Percentiles rank a stretch among this genome's conserved stretches.
These are phyloP conservation scores for Villa cingulata DNA, from an alignment of 2,888 invertebrate species.

Conservation along the genomic window DNA sequence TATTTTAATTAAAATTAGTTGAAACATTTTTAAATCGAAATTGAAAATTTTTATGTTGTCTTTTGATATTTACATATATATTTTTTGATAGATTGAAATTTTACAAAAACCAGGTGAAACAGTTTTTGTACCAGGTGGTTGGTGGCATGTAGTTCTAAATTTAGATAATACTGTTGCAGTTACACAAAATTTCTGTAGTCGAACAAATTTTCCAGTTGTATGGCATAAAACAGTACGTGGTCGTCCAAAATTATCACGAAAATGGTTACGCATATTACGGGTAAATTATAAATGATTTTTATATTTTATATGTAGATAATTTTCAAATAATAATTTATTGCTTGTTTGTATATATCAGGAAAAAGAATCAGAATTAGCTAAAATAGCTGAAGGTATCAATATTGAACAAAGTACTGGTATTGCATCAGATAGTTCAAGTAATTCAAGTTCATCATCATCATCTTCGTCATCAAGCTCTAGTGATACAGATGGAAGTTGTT, in stretches of 20 bases:
- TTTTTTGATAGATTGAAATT: slow-evolving; percentile 65
- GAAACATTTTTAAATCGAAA: background rate
- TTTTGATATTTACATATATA: too few species aligned
- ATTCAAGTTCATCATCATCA: slow-evolving; percentile 57
- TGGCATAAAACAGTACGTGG: slow-evolving; percentile 97
- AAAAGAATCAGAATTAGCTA: slow-evolving; percentile 64
- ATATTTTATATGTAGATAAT: background rate
- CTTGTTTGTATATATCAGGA: slow-evolving; percentile 28
- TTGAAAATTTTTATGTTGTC: background rate
- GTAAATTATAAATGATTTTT: slow-evolving; percentile 11
- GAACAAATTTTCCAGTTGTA: slow-evolving; percentile 91
- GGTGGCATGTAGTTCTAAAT: slow-evolving; percentile 99
- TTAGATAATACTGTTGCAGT: slow-evolving; percentile 92
- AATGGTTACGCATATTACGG: slow-evolving; percentile 65
- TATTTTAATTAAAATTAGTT: background rate
- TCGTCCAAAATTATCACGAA: slow-evolving; percentile 86
- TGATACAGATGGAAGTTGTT: slow-evolving; percentile 40
- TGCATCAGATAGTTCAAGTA: slow-evolving; percentile 88
- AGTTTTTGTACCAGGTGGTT: slow-evolving; percentile 95
- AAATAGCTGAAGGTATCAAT: slow-evolving; percentile 71
- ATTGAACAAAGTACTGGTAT: slow-evolving; percentile 75
- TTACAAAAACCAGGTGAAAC: slow-evolving; percentile 93
- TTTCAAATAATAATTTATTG: background rate
- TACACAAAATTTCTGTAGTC: slow-evolving; percentile 94
- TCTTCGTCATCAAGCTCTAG: slow-evolving; percentile 57